Conservation (phyloP, 2,797 vertebrate species). For the Graptemys geographica region DNA sequence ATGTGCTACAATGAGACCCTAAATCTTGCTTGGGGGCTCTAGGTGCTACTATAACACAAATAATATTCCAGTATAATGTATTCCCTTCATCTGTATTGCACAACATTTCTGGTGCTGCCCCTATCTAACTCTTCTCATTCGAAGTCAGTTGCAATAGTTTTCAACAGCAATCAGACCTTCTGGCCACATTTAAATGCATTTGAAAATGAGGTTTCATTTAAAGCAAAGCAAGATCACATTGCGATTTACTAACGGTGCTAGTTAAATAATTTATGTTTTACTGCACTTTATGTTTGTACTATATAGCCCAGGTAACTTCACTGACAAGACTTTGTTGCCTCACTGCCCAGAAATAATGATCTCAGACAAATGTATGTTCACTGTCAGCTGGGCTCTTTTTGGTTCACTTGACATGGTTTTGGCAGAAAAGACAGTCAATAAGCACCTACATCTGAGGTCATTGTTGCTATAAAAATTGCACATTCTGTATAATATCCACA, state of each 20-base stretch:
- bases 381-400: slow-evolving; percentile 37
- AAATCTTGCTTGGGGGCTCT: background rate
- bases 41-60: background rate
- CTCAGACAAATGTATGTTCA: background rate
- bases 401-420: slow-evolving; percentile 16
- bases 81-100: background rate
- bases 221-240: background rate
- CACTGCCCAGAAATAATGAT: background rate
- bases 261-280: background rate
- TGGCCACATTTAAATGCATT: background rate
- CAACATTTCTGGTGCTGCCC: background rate
- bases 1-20: background rate
- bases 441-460: slow-evolving; percentile 21
- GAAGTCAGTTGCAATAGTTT: background rate
- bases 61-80: background rate
- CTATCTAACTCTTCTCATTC: background rate
- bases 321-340: slow-evolving; percentile 29
- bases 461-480: slow-evolving; percentile 31
- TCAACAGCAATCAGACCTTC: background rate
- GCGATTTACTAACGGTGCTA: rapidly evolving
- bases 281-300: background rate
- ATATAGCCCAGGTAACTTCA: background rate
- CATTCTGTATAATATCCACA: background rate
- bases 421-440: slow-evolving; percentile 17
- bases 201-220: background rate